Conservation (phyloP, 2,888 invertebrate species). For the Tetragonisca angustula region DNA sequence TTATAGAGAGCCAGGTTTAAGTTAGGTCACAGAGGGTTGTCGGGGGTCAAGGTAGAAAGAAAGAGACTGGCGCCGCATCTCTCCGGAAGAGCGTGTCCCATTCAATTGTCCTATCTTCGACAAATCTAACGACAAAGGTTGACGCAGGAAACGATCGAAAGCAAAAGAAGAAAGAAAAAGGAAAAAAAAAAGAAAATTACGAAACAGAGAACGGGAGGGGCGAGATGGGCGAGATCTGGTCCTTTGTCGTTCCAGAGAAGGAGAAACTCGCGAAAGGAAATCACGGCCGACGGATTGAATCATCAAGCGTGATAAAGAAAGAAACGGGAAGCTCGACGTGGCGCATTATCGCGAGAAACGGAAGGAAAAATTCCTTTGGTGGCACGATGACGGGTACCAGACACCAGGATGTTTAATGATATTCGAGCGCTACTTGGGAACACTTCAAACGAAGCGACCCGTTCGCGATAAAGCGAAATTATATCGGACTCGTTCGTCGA, state of each 20-base stretch:
- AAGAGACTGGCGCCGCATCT: background rate
- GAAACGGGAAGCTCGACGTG: conserved; percentile 24
- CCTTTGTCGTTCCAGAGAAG: background rate
- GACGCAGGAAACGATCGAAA: background rate
- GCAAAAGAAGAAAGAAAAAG: background rate
- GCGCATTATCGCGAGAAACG: conserved; percentile 34
- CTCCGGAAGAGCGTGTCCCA: background rate
- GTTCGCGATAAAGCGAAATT: conserved; percentile 26
- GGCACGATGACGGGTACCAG: background rate
- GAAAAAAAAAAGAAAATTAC: background rate
- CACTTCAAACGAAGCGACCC: conserved; percentile 3
- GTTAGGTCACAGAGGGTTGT: background rate
- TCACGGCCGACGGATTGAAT: conserved; percentile 34
- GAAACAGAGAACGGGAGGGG: background rate
- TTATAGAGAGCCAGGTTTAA: conserved; percentile 7
- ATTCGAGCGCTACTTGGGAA: conserved; percentile 30
- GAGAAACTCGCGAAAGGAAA: conserved; percentile 6
- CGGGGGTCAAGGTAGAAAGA: background rate
- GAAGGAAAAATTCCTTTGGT: conserved; percentile 12
- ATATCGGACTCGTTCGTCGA: background rate
- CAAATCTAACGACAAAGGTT: too few species aligned
- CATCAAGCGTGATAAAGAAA: conserved; percentile 43
- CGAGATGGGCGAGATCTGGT: background rate
- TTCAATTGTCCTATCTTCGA: background rate
- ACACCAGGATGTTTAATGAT: conserved; percentile 36